Evolutionary conservation across 2,113 vertebrate genomes (phyloP), one percentile per base, ranked within the genome.

Genomic region (Phaethon lepturus): DNA sequence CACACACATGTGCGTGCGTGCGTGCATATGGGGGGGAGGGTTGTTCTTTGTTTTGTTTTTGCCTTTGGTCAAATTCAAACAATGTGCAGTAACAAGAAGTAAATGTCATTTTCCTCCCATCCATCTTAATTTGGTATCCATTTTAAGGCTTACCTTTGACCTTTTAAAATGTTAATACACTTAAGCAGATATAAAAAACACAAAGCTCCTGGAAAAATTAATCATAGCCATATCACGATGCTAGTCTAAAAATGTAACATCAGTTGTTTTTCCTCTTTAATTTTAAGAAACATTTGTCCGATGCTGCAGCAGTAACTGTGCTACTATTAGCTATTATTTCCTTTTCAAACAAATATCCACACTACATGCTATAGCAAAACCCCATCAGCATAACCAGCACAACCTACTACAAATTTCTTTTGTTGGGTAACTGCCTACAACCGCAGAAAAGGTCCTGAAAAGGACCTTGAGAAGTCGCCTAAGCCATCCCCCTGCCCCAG

Each of bases 31-130:
- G 56, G 74, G 44, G 50, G 58, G 59, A 63, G 72, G 56, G 31
- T 1, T 89, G 84, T 44, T 88, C 96, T 96, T 93, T 95, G 94
- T 96, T 96, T 97, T 97, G 95, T 63, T 97, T 97, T 98, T 97
- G 97, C 92, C 96, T 97, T 94, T 95, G 97, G 97, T 98, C 97
- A 96, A 92, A 97, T 94, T 86, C 92, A 97, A 93, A 96, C 92
- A 95, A 95, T 81, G 75, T 86, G 94, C 97, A 94, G 92, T 97
- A 97, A 96, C 91, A 97, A 91, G 97, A 95, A 94, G 78, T 95
- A 95, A 98, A 97, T 95, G 95, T 93, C 96, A 91, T 97, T 97
- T 93, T 96, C 96, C 91, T 86, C 77, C 97, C 90, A 97, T 96
- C 96, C 90, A 95, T 97, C 94, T 97, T 95, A 93, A 97, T 97